These are phyloP conservation scores for Drosophila subsilvestris DNA, from an alignment of 2,888 invertebrate genomes.

Conservation along the genomic window DNA sequence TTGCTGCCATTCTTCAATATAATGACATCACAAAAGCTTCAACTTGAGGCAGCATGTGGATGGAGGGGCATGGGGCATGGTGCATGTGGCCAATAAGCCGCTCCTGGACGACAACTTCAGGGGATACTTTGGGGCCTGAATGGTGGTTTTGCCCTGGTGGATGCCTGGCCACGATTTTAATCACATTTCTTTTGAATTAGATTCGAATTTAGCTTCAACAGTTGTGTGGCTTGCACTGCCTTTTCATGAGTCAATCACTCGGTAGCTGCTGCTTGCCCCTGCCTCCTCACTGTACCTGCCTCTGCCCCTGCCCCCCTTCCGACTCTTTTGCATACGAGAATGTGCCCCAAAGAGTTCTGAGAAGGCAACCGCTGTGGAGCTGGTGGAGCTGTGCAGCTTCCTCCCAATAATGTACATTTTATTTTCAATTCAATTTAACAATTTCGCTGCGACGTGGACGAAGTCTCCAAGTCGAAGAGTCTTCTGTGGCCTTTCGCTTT, in stretches of 20 bases:
- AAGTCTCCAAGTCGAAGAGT: background rate
- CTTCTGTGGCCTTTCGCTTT: slow-evolving; percentile 69
- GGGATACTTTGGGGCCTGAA: slow-evolving; percentile 23
- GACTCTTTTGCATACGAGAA: slow-evolving; percentile 52
- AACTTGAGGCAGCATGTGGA: slow-evolving; percentile 44
- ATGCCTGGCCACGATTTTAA: slow-evolving; percentile 67
- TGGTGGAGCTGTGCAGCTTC: slow-evolving; percentile 16
- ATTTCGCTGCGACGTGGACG: slow-evolving; percentile 27
- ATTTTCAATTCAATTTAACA: slow-evolving; percentile 65
- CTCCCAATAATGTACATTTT: slow-evolving; percentile 44
- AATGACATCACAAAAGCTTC: slow-evolving; percentile 83
- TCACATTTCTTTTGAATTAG: slow-evolving; percentile 79
- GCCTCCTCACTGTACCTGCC: background rate
- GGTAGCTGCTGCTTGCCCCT: background rate
- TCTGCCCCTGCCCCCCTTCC: slow-evolving; percentile 8
- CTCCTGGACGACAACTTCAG: slow-evolving; percentile 12
- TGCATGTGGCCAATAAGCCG: slow-evolving; percentile 50
- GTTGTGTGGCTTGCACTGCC: slow-evolving; percentile 39
- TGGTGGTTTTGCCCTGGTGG: no score
- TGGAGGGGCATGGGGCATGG: slow-evolving; percentile 45
- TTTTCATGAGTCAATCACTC: slow-evolving; percentile 75
- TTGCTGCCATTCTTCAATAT: slow-evolving; percentile 82
- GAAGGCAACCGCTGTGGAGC: slow-evolving; percentile 45
- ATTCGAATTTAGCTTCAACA: slow-evolving; percentile 66
- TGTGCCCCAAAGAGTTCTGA: slow-evolving; percentile 48